Evolutionary conservation across 2,113 vertebrate genomes (phyloP).

Genomic region (Murina feae): DNA sequence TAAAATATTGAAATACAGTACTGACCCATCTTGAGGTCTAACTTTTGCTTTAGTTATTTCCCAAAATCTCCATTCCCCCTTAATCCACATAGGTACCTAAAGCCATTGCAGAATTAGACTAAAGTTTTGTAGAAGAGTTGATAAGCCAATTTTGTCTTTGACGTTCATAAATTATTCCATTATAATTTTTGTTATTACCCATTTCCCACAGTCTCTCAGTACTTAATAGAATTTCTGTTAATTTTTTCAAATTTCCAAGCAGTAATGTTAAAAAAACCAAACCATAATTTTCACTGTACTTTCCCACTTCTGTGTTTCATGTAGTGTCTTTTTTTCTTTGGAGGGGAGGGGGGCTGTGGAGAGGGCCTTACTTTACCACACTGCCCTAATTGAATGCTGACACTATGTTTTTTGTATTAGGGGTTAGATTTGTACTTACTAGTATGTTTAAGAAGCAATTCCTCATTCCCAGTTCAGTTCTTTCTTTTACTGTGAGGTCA

Average conservation of each 20-base stretch:
- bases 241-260: background rate
- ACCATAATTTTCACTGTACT: background rate
- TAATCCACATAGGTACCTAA: background rate
- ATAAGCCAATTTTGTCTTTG: background rate
- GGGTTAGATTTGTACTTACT: background rate
- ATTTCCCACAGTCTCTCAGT: background rate
- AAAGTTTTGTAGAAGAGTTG: background rate
- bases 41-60: background rate
- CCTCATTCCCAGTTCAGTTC: background rate
- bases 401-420: background rate
- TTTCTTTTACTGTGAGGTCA: background rate
- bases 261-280: background rate
- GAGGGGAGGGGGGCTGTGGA: background rate
- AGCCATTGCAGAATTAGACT: background rate
- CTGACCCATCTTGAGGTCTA: background rate
- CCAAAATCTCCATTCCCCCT: background rate
- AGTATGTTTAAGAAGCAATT: background rate
- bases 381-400: background rate
- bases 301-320: background rate
- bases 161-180: conserved; percentile 2
- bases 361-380: background rate
- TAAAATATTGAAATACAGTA: background rate
- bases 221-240: background rate
- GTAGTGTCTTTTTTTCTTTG: background rate
- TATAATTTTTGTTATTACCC: background rate